These are phyloP conservation scores for Rutilus rutilus DNA, from an alignment of 2,113 vertebrate genomes.

Conservation along the genomic window DNA sequence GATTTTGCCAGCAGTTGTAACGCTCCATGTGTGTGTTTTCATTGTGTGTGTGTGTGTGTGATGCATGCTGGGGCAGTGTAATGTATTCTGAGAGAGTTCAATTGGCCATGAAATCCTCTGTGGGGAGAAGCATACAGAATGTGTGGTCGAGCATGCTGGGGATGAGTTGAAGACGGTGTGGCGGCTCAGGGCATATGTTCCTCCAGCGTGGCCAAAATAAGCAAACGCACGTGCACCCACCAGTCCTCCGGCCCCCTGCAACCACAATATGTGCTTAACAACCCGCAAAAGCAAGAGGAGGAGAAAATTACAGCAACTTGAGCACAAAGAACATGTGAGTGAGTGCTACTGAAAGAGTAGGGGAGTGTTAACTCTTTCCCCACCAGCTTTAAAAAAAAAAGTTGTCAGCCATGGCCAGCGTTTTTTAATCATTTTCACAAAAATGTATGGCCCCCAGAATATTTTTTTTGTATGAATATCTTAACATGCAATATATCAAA, in stretches of 20 bases:
- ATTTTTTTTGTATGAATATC: too few species aligned
- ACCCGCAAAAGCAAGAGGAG: slow-evolving; percentile 43
- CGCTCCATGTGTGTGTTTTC: neutral
- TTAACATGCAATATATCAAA: too few species aligned
- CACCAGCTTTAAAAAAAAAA: too few species aligned
- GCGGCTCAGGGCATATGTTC: slow-evolving; percentile 55
- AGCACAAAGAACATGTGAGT: slow-evolving; percentile 8
- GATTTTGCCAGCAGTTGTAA: slow-evolving; percentile 40
- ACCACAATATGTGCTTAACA: slow-evolving; percentile 53
- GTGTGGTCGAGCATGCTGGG: slow-evolving; percentile 55
- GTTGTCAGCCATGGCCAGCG: too few species aligned
- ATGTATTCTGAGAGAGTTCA: slow-evolving; percentile 45
- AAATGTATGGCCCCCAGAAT: too few species aligned
- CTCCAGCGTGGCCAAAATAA: slow-evolving; percentile 48
- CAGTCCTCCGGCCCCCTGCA: slow-evolving; percentile 28
- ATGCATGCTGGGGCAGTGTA: slow-evolving; percentile 45
- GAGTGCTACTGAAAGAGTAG: too few species aligned
- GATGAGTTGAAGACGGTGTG: slow-evolving; percentile 40
- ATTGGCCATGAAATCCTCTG: slow-evolving; percentile 62
- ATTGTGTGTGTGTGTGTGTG: slow-evolving; percentile 32
- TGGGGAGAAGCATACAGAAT: slow-evolving; percentile 53
- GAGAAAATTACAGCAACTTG: slow-evolving; percentile 44
- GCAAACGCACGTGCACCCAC: slow-evolving; percentile 32
- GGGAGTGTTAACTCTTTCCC: too few species aligned
- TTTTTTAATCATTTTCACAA: too few species aligned